Evolutionary conservation across 2,797 vertebrate genomes (phyloP).

Genomic region (Typhlichthys subterraneus): DNA sequence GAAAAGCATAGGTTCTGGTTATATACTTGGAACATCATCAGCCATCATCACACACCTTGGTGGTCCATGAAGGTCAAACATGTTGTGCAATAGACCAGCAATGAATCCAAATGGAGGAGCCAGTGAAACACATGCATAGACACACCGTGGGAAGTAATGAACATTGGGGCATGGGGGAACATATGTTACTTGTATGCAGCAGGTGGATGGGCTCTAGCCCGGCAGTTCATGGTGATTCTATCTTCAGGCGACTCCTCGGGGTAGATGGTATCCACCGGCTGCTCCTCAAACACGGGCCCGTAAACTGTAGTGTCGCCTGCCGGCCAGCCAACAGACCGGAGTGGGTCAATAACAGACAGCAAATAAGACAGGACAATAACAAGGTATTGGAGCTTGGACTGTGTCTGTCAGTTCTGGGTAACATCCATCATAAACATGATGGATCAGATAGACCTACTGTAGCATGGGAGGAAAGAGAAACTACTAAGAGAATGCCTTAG

Average conservation of each 20-base stretch:
- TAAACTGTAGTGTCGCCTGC: conserved; percentile 88
- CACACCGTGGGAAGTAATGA: conserved; percentile 37
- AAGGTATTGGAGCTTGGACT: conserved; percentile 17
- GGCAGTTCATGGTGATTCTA: conserved; percentile 92
- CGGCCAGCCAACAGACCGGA: conserved; percentile 51
- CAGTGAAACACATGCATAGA: conserved; percentile 1
- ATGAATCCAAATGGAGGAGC: conserved; percentile 20
- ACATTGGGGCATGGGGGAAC: conserved; percentile 27
- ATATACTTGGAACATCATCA: too few relatives aligned
- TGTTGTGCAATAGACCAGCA: too few relatives aligned
- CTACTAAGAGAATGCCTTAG: not conserved
- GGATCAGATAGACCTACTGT: conserved; percentile 21
- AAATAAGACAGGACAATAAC: conserved; percentile 23
- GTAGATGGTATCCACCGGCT: conserved; percentile 94
- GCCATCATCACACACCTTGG: not conserved
- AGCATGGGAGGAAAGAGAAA: not conserved
- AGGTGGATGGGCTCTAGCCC: conserved; percentile 86
- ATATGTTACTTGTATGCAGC: conserved; percentile 91
- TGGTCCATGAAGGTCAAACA: not conserved
- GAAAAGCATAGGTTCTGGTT: not conserved
- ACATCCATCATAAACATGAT: conserved; percentile 39
- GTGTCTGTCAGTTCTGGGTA: conserved; percentile 50
- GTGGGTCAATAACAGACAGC: conserved; percentile 26
- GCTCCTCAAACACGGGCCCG: conserved; percentile 96
- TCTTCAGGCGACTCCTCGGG: conserved; percentile 93